These are phyloP conservation scores for Arbacia lixula DNA, from an alignment of 53 echinoderm and acorn worm genomes.

Conservation along the genomic window DNA sequence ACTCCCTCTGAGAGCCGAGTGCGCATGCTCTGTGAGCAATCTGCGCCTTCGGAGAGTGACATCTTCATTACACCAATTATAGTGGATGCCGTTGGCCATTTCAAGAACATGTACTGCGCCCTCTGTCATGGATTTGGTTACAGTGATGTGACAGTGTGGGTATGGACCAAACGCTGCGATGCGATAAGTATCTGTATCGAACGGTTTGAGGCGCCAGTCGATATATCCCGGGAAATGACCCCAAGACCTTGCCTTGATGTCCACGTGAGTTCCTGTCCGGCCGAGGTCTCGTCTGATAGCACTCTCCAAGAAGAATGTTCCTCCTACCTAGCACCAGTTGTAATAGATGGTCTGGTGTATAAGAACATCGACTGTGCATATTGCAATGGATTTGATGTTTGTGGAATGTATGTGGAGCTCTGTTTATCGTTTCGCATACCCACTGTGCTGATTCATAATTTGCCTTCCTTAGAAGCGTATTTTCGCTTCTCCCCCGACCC, in stretches of 20 bases:
- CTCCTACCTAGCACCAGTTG: slow-evolving; percentile 13
- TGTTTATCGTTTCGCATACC: not conserved
- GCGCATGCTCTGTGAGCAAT: not conserved
- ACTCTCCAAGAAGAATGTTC: not conserved
- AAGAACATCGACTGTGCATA: slow-evolving; percentile 48
- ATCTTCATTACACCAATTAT: not conserved
- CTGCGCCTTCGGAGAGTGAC: not conserved
- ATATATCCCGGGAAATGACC: not conserved
- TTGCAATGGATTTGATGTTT: slow-evolving; percentile 36
- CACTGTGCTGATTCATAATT: too few relatives aligned
- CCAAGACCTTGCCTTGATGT: slow-evolving; percentile 2
- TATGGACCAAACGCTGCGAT: not conserved
- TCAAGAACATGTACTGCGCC: slow-evolving; percentile 54
- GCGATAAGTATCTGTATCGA: not conserved
- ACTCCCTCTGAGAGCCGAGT: not conserved
- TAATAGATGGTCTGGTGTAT: not conserved
- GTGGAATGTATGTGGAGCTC: not conserved
- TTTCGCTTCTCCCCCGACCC: not conserved
- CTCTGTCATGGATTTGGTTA: slow-evolving; percentile 44
- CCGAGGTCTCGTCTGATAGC: not conserved
- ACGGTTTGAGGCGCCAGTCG: not conserved
- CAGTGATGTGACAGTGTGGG: not conserved
- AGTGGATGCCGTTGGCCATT: not conserved
- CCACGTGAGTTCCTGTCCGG: not conserved
- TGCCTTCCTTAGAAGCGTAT: not conserved